phyloP scores from a whole-genome alignment of 2,888 invertebrate species.

The Synanthedon myopaeformis region DNA sequence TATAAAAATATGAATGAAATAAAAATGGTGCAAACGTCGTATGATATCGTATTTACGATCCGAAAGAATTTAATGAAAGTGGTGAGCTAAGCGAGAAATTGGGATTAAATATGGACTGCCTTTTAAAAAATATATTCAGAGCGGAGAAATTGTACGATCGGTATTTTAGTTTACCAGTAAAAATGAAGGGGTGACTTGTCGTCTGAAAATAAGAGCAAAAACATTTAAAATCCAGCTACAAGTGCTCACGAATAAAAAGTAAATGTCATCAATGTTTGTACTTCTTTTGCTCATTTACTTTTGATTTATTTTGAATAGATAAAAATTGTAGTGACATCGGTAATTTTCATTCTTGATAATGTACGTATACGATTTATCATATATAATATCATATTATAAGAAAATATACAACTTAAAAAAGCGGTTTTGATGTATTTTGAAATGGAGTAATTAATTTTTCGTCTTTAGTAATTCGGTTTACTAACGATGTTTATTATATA shows the following conservation, averaged over 20 bases:
- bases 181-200: constrained; percentile 22
- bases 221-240: constrained; percentile 8
- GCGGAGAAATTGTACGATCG: constrained; percentile 19
- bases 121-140: constrained; percentile 8
- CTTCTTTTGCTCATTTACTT: no score
- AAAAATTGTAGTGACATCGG: no score
- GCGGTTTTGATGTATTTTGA: no score
- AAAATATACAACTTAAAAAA: no score
- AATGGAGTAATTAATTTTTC: no score
- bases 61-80: constrained; percentile 6
- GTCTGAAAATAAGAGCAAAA: not conserved
- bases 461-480: no score
- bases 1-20: not conserved
- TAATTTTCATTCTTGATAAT: no score
- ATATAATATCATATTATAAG: no score
- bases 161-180: constrained; percentile 27
- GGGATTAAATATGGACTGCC: constrained; percentile 15
- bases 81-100: constrained; percentile 10
- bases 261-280: no score
- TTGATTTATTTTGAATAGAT: no score
- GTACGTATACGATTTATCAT: no score
- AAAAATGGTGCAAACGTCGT: constrained; percentile 1
- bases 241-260: not conserved
- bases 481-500: no score
- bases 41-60: constrained; percentile 18